Conservation (phyloP, 2,888 invertebrate species). For the Chydorus sphaericus region DNA sequence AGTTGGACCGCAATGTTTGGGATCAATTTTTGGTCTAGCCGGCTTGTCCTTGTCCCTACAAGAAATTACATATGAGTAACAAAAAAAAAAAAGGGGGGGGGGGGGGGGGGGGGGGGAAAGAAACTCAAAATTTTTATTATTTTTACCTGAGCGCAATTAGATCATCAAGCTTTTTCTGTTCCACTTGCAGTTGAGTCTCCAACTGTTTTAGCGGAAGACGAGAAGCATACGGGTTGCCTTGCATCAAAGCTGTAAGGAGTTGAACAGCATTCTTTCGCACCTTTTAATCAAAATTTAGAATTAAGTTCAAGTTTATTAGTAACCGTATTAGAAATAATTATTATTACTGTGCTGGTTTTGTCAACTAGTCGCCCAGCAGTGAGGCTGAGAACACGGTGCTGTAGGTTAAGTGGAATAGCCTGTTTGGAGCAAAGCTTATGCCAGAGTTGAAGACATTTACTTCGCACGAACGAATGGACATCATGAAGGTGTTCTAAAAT, state of each 20-base stretch:
- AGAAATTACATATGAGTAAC: no score
- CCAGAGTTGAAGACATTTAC: slow-evolving; percentile 63
- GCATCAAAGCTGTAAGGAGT: slow-evolving; percentile 53
- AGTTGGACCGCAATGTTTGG: slow-evolving; percentile 26
- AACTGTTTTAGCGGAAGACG: slow-evolving; percentile 35
- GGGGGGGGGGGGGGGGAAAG: no score
- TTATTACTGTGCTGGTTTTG: slow-evolving; percentile 64
- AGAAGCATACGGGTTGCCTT: slow-evolving; percentile 73
- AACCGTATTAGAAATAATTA: no score
- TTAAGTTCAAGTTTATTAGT: no score
- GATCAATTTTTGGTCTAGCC: no score
- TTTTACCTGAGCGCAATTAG: slow-evolving; percentile 27
- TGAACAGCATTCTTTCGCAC: slow-evolving; percentile 72
- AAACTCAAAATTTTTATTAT: slow-evolving; percentile 27
- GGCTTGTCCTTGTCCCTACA: no score
- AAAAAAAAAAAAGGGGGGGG: no score
- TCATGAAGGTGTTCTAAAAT: slow-evolving; percentile 73
- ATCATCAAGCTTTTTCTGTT: slow-evolving; percentile 45
- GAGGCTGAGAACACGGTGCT: slow-evolving; percentile 49
- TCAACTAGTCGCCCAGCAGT: slow-evolving; percentile 60
- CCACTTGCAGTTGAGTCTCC: slow-evolving; percentile 41
- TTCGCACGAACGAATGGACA: slow-evolving; percentile 65
- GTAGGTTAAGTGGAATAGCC: slow-evolving; percentile 57
- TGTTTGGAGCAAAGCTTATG: slow-evolving; percentile 57
- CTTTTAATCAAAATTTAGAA: no score